Evolutionary conservation across 2,797 vertebrate genomes (phyloP), one percentile per base, ranked within the genome.

Genomic region (Acanthurus leucopareius): DNA sequence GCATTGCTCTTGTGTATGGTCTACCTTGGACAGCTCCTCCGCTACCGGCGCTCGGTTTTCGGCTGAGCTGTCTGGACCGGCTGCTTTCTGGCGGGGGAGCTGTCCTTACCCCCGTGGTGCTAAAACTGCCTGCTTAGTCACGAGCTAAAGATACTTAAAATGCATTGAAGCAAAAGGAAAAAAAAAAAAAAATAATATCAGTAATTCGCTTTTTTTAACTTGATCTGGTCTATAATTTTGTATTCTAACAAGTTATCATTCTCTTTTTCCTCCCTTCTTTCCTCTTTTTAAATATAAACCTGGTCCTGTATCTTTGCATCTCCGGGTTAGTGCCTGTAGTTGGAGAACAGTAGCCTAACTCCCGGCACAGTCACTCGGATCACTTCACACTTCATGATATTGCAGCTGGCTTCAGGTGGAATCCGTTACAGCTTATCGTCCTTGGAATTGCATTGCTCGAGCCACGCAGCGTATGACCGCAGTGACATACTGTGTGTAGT

Each of bases 101-200:
- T 95, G 86, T 90, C 90, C 89, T 25, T 61, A 28, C 66, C 8
- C 28, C 48, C 3, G 75, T 84, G 90, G 93, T 95, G 84, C 94
- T 94, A 94, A 94, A 95, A 89, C 54, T 44, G 65, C 65, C 74
- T 59, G 68, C 71, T 65, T 65, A 32, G 76, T 71, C 76, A 81
- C 74, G 72, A 80, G 47, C 44, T 47, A 25, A 51, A 10, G 32
- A 59, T 62, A 77, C 63, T 84, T 61, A 20, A 73, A 80, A 83
- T 56, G 13, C 66, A 40, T 25, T 7, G 53, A 51, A 72, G 25
- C 25, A 45, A 73, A 10, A 2, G 15, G 25, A 25, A 25, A 25
- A 25, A 17, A 22, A 25, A 25, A 25, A 25, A 17, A 22, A 15
- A 0, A 15, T 6, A 13, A 11, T n/a, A 45, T 38, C 22, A 51